A percentile compares a stretch with the other conserved stretches of the same genome.
Conservation (phyloP, 2,797 vertebrate species). For the Molothrus aeneus region DNA sequence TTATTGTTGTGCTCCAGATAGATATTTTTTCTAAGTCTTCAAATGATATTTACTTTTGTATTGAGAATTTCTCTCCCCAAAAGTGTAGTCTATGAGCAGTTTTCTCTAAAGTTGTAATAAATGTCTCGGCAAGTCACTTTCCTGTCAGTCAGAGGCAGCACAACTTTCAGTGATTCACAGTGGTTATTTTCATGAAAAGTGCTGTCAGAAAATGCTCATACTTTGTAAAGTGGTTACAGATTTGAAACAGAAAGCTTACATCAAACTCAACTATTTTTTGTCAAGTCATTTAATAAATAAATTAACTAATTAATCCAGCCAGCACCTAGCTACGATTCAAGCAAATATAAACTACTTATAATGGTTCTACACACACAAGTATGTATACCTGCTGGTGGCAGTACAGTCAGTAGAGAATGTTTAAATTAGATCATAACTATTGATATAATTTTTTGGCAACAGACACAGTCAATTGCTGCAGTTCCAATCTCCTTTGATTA, state of each 20-base stretch:
- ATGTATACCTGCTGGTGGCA: not conserved
- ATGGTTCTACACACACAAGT: not conserved
- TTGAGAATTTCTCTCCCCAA: not conserved
- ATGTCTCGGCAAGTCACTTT: not conserved
- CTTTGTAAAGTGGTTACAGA: not conserved
- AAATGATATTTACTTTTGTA: not conserved
- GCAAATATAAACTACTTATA: not conserved
- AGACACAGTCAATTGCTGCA: not conserved
- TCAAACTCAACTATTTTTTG: not conserved
- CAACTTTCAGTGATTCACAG: not conserved
- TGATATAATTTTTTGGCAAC: constrained; percentile 3
- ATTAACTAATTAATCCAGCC: not conserved
- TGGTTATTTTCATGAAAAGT: not conserved
- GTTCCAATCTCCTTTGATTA: not conserved
- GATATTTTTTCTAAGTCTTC: not conserved
- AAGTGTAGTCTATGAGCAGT: not conserved
- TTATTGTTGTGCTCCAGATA: not conserved
- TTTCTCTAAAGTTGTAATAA: not conserved
- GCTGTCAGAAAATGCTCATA: not conserved
- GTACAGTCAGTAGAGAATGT: not conserved
- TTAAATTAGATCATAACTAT: constrained; percentile 8
- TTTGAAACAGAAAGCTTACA: not conserved
- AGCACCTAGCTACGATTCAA: not conserved
- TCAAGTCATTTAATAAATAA: not conserved
- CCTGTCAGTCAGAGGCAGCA: not conserved